A percentile compares a stretch with the other conserved stretches of the same genome.
Evolutionary conservation across 2,113 vertebrate species (phyloP).

Genomic region (Cyprinus carpio): DNA sequence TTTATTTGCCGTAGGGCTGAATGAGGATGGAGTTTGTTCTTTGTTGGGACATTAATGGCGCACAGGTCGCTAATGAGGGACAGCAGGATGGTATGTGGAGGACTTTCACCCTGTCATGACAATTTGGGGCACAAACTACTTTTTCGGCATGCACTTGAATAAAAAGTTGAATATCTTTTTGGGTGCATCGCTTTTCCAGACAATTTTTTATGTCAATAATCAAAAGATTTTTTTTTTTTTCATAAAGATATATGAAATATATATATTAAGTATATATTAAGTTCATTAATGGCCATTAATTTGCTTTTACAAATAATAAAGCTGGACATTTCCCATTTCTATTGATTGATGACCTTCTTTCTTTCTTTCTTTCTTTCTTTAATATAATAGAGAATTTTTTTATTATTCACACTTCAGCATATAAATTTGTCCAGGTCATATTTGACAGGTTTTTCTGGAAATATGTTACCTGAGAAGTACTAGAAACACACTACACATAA

Average conservation of each 20-base stretch:
- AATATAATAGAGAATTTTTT: too few relatives aligned
- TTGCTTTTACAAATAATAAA: too few relatives aligned
- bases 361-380: too few relatives aligned
- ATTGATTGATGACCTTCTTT: too few relatives aligned
- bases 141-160: neutral
- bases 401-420: too few relatives aligned
- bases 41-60: slow-evolving; percentile 55
- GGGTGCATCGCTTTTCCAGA: neutral
- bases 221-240: too few relatives aligned
- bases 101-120: neutral
- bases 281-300: too few relatives aligned
- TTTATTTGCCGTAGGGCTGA: slow-evolving; percentile 59
- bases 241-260: too few relatives aligned
- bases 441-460: too few relatives aligned
- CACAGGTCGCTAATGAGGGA: slow-evolving; percentile 38
- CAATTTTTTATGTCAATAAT: neutral
- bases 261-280: too few relatives aligned
- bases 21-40: slow-evolving; percentile 59
- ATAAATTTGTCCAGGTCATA: too few relatives aligned
- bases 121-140: neutral
- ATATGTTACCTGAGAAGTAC: neutral
- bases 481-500: neutral
- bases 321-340: too few relatives aligned
- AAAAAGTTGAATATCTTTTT: neutral
- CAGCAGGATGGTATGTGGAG: neutral